Evolutionary conservation across 2,113 vertebrate genomes (phyloP).

Genomic region (Paralichthys olivaceus): DNA sequence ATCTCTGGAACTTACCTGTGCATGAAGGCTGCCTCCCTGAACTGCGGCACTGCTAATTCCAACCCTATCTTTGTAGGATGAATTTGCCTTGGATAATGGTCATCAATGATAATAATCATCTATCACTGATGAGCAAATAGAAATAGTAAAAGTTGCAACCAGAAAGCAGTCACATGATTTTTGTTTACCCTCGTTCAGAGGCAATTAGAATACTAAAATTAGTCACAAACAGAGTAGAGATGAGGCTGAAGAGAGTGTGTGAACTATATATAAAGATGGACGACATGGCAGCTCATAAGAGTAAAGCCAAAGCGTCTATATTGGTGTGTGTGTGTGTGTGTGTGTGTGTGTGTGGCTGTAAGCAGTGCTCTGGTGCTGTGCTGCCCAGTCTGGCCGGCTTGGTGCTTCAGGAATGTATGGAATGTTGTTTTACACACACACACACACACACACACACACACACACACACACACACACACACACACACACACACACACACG

Average conservation of each 20-base stretch:
- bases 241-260: too few relatives aligned
- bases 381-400: constrained; percentile 68
- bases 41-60: not conserved
- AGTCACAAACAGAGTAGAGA: too few relatives aligned
- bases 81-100: not conserved
- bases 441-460: constrained; percentile 34
- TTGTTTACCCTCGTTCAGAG: too few relatives aligned
- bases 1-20: not conserved
- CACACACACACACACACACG: constrained; percentile 29
- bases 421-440: constrained; percentile 78
- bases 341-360: too few relatives aligned
- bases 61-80: not conserved
- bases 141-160: too few relatives aligned
- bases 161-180: too few relatives aligned
- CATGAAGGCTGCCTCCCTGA: not conserved
- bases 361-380: constrained; percentile 41
- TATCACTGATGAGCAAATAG: too few relatives aligned
- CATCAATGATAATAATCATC: too few relatives aligned
- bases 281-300: not conserved
- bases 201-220: too few relatives aligned
- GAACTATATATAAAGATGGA: not conserved
- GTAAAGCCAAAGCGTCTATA: not conserved
- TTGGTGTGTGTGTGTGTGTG: not conserved
- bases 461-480: constrained; percentile 38
- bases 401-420: constrained; percentile 82